Conservation (phyloP, 2,797 vertebrate genomes). For the Oophaga sylvatica region DNA sequence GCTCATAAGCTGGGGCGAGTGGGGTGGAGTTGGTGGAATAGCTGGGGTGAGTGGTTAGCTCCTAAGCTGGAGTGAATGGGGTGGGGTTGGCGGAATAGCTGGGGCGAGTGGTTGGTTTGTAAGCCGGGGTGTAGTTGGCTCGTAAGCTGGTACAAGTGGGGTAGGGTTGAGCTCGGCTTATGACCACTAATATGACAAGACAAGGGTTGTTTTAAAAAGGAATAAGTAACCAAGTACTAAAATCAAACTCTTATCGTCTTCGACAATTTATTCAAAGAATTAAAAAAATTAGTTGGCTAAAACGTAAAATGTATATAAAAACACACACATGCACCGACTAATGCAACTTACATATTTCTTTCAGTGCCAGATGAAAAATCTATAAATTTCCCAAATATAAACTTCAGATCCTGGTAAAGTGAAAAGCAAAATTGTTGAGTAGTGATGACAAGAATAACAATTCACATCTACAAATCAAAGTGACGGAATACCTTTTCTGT, state of each 20-base stretch:
- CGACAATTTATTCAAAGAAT: no score
- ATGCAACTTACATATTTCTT: constrained; percentile 88
- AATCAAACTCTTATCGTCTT: no score
- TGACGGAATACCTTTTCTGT: constrained; percentile 86
- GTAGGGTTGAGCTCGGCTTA: no score
- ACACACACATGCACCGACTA: not conserved
- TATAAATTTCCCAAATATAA: constrained; percentile 94
- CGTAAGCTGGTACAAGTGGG: no score
- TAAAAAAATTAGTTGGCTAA: not conserved
- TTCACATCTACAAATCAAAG: not conserved
- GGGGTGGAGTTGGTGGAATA: no score
- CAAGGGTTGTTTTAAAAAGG: not conserved
- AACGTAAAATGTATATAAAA: not conserved
- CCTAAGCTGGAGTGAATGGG: no score
- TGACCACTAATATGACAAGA: not conserved
- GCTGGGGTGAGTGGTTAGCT: no score
- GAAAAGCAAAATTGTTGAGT: not conserved
- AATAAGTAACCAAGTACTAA: no score
- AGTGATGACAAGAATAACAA: not conserved
- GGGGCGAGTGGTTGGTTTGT: no score
- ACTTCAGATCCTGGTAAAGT: constrained; percentile 88
- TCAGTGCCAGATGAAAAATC: constrained; percentile 87
- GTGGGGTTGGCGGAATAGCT: no score
- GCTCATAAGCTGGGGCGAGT: no score
- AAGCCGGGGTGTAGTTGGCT: no score